phyloP scores from a whole-genome alignment of 2,113 vertebrate species.

The Poecilia latipinna region DNA sequence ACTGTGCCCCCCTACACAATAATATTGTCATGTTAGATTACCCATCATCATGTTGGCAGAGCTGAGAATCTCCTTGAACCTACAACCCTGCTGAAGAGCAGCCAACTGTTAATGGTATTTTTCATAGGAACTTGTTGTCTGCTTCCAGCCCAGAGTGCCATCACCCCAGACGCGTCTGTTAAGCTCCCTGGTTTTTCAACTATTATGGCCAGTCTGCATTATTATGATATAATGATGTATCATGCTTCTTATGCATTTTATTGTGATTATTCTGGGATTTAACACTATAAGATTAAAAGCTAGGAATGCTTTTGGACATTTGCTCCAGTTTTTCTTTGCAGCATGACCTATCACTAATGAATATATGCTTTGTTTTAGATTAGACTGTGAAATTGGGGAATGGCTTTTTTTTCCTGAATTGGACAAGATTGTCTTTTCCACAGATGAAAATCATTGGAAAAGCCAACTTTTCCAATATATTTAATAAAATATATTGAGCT shows the following conservation, averaged over 20 bases:
- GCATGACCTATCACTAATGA: too few species aligned
- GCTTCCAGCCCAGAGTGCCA: conserved; percentile 25
- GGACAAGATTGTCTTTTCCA: neutral
- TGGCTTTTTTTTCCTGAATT: neutral
- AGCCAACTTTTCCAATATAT: too few species aligned
- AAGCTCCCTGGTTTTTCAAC: conserved; percentile 19
- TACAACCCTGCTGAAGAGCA: conserved; percentile 62
- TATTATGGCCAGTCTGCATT: conserved; percentile 16
- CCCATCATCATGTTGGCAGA: conserved; percentile 71
- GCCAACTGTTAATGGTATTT: conserved; percentile 74
- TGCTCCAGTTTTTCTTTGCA: too few species aligned
- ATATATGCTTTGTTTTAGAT: neutral
- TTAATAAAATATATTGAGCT: neutral
- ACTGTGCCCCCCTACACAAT: conserved; percentile 63
- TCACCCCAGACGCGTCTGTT: conserved; percentile 28
- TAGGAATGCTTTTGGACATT: too few species aligned
- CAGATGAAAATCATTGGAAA: neutral
- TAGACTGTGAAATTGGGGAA: neutral
- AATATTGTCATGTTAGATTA: conserved; percentile 77
- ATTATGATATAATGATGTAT: conserved; percentile 4
- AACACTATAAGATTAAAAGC: too few species aligned
- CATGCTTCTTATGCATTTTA: neutral
- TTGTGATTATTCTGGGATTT: neutral
- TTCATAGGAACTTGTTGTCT: conserved; percentile 44
- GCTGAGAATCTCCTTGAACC: conserved; percentile 70